Evolutionary conservation across 2,113 vertebrate species (phyloP).

Genomic region (Solea solea): DNA sequence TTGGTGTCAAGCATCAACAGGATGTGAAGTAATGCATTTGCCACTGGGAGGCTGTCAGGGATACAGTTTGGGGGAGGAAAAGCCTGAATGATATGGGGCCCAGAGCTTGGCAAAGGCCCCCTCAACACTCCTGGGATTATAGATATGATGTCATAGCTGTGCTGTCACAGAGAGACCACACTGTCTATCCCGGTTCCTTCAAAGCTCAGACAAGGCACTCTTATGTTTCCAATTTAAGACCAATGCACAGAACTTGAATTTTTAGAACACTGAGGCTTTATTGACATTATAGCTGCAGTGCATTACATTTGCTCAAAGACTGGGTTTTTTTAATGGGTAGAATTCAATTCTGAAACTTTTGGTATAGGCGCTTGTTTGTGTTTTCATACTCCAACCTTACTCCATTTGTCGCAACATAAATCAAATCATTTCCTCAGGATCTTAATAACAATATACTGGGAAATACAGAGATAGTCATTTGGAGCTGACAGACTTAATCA

Average conservation of each 20-base stretch:
- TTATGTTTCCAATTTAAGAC: neutral
- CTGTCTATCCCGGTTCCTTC: neutral
- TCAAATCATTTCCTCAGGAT: too few relatives aligned
- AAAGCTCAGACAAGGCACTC: neutral
- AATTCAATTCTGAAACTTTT: too few relatives aligned
- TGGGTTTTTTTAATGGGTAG: too few relatives aligned
- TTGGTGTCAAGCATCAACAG: constrained; percentile 37
- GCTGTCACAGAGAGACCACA: too few relatives aligned
- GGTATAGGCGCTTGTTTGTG: neutral
- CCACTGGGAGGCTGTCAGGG: constrained; percentile 15
- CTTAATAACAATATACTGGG: too few relatives aligned
- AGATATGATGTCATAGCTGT: constrained; percentile 19
- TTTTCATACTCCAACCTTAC: neutral
- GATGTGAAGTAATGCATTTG: constrained; percentile 29
- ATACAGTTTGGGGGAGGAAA: constrained; percentile 6
- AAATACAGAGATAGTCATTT: too few relatives aligned
- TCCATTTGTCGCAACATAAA: too few relatives aligned
- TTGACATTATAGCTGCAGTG: too few relatives aligned
- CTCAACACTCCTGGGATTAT: constrained; percentile 10
- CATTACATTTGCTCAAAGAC: too few relatives aligned
- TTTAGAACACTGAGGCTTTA: too few relatives aligned
- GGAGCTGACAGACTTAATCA: too few relatives aligned
- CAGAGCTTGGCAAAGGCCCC: constrained; percentile 18
- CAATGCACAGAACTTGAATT: neutral
- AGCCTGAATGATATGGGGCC: constrained; percentile 3